These are phyloP conservation scores for Lysandra bellargus DNA, from an alignment of 2,888 invertebrate species.

Conservation along the genomic window DNA sequence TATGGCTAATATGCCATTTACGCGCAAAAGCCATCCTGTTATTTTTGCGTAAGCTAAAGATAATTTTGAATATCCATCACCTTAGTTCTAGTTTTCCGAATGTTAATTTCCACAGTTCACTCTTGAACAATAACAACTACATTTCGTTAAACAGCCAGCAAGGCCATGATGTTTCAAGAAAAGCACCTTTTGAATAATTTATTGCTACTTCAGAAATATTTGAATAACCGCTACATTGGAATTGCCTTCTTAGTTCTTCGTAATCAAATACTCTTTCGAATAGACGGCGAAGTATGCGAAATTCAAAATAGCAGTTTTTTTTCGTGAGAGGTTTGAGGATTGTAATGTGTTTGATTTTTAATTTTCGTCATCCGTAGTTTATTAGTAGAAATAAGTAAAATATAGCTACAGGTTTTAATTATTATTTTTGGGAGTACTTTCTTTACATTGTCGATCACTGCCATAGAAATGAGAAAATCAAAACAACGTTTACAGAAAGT, in stretches of 20 bases:
- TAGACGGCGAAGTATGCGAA: conserved; percentile 35
- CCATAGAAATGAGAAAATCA: not conserved
- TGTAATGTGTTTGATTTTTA: not conserved
- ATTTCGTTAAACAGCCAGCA: conserved; percentile 19
- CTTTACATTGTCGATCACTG: not conserved
- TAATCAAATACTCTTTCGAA: conserved; percentile 55
- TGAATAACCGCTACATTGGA: conserved; percentile 32
- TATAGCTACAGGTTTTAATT: no score
- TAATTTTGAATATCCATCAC: not conserved
- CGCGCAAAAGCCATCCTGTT: no score
- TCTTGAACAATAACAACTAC: conserved; percentile 14
- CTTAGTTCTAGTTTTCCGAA: not conserved
- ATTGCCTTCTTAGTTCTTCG: conserved; percentile 52
- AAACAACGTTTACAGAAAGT: conserved; percentile 36
- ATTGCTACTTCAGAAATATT: conserved; percentile 26
- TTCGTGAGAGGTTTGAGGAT: not conserved
- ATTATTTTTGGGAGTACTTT: no score
- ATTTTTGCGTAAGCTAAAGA: not conserved
- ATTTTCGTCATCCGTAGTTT: not conserved
- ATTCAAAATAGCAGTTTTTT: not conserved
- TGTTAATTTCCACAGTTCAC: conserved; percentile 21
- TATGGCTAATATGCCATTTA: no score
- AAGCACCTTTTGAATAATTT: conserved; percentile 33
- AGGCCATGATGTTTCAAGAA: conserved; percentile 28
- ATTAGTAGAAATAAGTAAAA: not conserved